Conservation (phyloP, 2,797 vertebrate genomes). For the Monodelphis domestica region DNA sequence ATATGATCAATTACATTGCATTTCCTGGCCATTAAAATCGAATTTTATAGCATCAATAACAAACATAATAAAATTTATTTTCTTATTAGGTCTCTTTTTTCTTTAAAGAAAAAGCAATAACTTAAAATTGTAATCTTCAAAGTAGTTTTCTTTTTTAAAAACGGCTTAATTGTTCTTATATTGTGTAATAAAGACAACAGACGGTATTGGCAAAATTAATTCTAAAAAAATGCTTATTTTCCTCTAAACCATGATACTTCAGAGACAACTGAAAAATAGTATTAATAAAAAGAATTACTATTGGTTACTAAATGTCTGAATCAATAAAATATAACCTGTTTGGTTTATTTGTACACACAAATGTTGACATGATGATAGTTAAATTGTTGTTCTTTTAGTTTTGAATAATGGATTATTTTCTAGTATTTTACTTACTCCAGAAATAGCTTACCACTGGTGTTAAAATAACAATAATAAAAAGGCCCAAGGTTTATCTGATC, state of each 20-base stretch:
- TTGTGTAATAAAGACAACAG: constrained; percentile 83
- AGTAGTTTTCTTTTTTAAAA: constrained; percentile 77
- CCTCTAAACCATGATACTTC: constrained; percentile 77
- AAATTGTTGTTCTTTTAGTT: constrained; percentile 57
- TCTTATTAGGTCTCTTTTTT: constrained; percentile 76
- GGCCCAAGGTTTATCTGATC: neutral
- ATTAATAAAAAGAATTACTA: constrained; percentile 74
- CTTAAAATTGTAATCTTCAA: constrained; percentile 78
- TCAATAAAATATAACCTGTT: constrained; percentile 61
- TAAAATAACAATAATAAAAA: neutral
- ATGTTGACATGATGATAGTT: constrained; percentile 48
- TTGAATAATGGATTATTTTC: constrained; percentile 58
- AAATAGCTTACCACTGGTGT: constrained; percentile 49
- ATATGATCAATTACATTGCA: constrained; percentile 82
- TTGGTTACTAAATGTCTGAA: constrained; percentile 63
- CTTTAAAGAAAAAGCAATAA: constrained; percentile 69
- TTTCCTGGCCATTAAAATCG: constrained; percentile 80
- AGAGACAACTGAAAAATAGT: constrained; percentile 77
- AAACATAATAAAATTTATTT: constrained; percentile 82
- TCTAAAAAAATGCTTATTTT: constrained; percentile 79
- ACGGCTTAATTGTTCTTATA: constrained; percentile 83
- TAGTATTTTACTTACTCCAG: constrained; percentile 62
- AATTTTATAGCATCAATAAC: constrained; percentile 84
- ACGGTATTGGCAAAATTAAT: constrained; percentile 83
- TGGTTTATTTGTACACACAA: constrained; percentile 50